A percentile compares a stretch with the other conserved stretches of the same genome.
phyloP scores from a whole-genome alignment of 2,797 vertebrate genomes.

The Cyprinodon diabolis region DNA sequence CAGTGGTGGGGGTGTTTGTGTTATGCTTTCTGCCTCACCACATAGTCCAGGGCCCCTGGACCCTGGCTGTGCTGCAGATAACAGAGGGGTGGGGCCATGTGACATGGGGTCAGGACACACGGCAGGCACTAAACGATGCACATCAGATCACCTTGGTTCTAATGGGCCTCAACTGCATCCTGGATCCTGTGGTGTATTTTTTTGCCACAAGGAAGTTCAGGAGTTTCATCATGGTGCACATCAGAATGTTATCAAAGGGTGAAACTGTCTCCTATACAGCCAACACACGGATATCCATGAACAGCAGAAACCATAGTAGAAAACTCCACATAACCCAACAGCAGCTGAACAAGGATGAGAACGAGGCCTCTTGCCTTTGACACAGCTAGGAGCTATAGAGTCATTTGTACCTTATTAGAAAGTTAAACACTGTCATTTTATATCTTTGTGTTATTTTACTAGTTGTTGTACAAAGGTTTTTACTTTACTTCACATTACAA shows the following conservation, averaged over 20 bases:
- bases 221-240: constrained; percentile 81
- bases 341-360: neutral
- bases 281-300: constrained; percentile 70
- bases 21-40: constrained; percentile 96
- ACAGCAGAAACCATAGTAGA: constrained; percentile 61
- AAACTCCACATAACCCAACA: constrained; percentile 11
- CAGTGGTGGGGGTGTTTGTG: constrained; percentile 89
- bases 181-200: constrained; percentile 95
- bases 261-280: constrained; percentile 83
- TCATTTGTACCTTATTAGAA: too few species aligned
- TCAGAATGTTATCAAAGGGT: constrained; percentile 80
- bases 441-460: too few species aligned
- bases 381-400: neutral
- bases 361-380: neutral
- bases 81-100: constrained; percentile 62
- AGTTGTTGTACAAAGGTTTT: too few species aligned
- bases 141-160: constrained; percentile 92
- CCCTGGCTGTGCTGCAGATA: constrained; percentile 84
- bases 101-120: constrained; percentile 56
- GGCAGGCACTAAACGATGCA: constrained; percentile 83
- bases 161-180: constrained; percentile 89
- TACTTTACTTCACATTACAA: too few species aligned
- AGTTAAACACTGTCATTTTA: too few species aligned
- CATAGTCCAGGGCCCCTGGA: constrained; percentile 88
- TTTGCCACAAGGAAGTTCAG: constrained; percentile 95